Conservation (phyloP, 2,797 vertebrate genomes). For the Anomalospiza imberbis region DNA sequence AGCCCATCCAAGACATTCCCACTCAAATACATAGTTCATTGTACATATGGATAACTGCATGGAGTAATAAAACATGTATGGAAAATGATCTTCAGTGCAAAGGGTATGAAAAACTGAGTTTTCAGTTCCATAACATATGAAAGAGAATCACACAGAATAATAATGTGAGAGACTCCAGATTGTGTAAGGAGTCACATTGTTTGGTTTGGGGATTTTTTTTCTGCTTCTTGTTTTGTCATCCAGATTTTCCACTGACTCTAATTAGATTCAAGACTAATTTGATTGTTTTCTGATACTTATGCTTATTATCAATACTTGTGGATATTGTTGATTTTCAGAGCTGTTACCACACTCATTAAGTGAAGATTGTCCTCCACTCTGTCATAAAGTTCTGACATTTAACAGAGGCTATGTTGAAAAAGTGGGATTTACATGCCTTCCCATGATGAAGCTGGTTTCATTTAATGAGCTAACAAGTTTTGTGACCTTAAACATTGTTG, state of each 20-base stretch:
- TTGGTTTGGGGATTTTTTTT: rapidly evolving
- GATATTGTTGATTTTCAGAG: background rate
- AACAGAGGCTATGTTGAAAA: background rate
- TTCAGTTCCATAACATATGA: background rate
- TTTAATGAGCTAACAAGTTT: background rate
- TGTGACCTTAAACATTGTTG: background rate
- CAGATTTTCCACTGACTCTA: background rate
- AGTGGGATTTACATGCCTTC: background rate
- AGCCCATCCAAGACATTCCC: background rate
- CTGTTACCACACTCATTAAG: background rate
- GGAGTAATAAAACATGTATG: background rate
- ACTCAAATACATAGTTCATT: background rate
- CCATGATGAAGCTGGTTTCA: background rate
- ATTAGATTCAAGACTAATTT: background rate
- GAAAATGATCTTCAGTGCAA: background rate
- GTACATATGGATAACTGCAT: background rate
- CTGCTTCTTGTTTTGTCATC: background rate
- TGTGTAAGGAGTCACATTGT: background rate
- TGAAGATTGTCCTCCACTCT: background rate
- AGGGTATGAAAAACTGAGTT: background rate
- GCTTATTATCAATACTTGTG: background rate
- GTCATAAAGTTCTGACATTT: background rate
- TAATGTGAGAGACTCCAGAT: background rate
- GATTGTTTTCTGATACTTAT: background rate
- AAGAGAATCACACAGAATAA: background rate